phyloP scores from a whole-genome alignment of 2,888 invertebrate genomes.

The Aricia artaxerxes region DNA sequence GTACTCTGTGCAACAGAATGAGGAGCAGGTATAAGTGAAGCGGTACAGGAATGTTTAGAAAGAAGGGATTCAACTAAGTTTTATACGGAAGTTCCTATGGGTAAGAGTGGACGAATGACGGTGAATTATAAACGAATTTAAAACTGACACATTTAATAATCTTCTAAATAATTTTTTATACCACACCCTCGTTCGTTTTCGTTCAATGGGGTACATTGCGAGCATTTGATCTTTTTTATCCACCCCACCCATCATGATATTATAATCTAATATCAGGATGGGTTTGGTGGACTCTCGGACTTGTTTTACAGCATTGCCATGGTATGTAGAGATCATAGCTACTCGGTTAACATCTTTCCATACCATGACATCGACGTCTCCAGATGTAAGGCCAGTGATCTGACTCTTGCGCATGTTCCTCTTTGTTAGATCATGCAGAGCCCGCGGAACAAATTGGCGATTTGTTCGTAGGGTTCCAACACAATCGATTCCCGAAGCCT shows the following conservation, averaged over 20 bases:
- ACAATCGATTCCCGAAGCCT: conserved; percentile 34
- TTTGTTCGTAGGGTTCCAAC: conserved; percentile 34
- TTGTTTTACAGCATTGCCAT: no score
- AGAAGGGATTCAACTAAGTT: no score
- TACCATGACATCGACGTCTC: no score
- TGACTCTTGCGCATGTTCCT: no score
- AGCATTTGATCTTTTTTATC: conserved; percentile 43
- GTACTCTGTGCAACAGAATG: no score
- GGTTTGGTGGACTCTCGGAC: conserved; percentile 24
- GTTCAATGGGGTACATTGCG: conserved; percentile 43
- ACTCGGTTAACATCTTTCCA: no score
- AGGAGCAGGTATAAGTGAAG: no score
- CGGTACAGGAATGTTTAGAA: no score
- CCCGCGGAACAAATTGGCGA: conserved; percentile 31
- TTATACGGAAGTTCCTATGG: no score
- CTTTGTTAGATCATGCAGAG: conserved; percentile 16
- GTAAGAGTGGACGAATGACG: no score
- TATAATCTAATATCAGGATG: conserved; percentile 32
- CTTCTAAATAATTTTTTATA: conserved; percentile 34
- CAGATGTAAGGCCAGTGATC: no score
- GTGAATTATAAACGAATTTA: neutral
- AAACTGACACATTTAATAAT: conserved; percentile 9
- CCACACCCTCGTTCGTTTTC: conserved; percentile 40
- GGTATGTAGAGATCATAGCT: no score
- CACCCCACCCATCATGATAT: conserved; percentile 35